Evolutionary conservation across 2,113 vertebrate species (phyloP).

Genomic region (Crypturellus undulatus): DNA sequence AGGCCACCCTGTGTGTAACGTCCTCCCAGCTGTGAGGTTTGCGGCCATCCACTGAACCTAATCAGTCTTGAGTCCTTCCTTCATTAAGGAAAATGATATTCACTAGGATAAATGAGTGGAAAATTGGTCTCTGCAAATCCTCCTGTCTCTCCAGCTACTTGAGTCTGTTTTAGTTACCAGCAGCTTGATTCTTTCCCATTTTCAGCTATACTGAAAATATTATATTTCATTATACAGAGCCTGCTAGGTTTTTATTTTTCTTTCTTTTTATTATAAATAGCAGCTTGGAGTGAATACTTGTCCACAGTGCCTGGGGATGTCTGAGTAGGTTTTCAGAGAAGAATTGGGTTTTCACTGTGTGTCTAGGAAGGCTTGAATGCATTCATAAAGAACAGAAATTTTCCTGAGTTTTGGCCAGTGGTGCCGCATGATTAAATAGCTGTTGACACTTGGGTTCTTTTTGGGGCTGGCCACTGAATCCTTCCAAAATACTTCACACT

Average conservation of each 20-base stretch:
- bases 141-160: background rate
- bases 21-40: background rate
- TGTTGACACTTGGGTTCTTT: constrained; percentile 33
- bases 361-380: background rate
- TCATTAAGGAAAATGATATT: background rate
- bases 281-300: background rate
- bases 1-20: background rate
- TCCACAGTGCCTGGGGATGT: background rate
- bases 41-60: background rate
- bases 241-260: background rate
- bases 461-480: background rate
- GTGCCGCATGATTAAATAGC: constrained; percentile 20
- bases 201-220: background rate
- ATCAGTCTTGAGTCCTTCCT: background rate
- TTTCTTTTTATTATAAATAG: background rate
- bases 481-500: constrained; percentile 2
- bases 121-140: background rate
- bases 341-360: background rate
- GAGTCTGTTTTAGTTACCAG: background rate
- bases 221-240: background rate
- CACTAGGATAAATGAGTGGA: background rate
- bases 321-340: background rate
- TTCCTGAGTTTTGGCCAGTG: background rate
- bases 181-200: background rate
- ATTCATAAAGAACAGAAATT: background rate